Evolutionary conservation across 2,797 vertebrate species (phyloP).

Genomic region (Mergus octosetaceus): DNA sequence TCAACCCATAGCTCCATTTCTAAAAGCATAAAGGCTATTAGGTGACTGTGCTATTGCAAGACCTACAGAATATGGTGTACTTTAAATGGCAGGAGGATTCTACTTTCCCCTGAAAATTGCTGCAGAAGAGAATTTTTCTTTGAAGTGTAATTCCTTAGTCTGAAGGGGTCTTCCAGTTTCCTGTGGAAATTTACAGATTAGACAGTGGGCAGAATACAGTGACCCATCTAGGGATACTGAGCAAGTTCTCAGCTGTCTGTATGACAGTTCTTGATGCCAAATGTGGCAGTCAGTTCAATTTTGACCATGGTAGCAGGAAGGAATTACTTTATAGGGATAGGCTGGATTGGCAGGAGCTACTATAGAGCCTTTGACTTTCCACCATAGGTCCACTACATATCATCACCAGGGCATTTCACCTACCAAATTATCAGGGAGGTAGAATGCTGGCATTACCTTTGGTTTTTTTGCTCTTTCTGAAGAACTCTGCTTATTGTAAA

Average conservation of each 20-base stretch:
- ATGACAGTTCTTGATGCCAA: neutral
- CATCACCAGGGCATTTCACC: neutral
- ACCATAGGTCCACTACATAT: rapidly evolving
- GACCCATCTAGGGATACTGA: neutral
- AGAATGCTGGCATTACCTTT: neutral
- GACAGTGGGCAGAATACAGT: neutral
- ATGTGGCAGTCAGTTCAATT: neutral
- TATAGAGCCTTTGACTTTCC: neutral
- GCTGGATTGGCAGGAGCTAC: neutral
- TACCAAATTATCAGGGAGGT: neutral
- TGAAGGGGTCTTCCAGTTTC: neutral
- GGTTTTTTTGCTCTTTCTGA: neutral
- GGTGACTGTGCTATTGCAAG: neutral
- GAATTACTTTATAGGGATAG: neutral
- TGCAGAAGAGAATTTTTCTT: neutral
- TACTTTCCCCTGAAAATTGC: neutral
- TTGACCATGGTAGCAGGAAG: neutral
- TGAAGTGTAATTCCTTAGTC: neutral
- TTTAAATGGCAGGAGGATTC: neutral
- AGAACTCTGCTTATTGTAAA: neutral
- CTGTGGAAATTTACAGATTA: neutral
- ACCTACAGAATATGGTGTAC: neutral
- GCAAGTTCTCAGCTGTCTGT: neutral
- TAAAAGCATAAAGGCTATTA: neutral
- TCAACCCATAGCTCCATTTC: neutral